These are phyloP conservation scores for Argya squamiceps DNA, from an alignment of 2,797 vertebrate species.

Conservation along the genomic window DNA sequence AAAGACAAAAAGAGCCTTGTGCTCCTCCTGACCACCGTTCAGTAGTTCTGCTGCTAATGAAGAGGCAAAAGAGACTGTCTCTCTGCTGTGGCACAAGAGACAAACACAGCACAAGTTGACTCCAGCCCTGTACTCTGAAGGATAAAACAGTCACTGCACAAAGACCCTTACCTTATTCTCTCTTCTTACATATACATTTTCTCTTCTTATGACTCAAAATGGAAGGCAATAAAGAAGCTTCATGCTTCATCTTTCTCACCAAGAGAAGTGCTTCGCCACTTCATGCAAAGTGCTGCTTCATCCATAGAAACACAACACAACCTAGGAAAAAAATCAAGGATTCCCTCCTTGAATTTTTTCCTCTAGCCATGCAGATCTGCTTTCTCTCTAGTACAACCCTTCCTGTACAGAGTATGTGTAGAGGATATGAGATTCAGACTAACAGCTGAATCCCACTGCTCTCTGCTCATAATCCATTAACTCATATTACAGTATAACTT, in stretches of 20 bases:
- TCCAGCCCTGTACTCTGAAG: not conserved
- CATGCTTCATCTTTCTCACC: not conserved
- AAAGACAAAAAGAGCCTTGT: not conserved
- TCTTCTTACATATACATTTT: not conserved
- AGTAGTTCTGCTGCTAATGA: not conserved
- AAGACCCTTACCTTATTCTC: slow-evolving; percentile 27
- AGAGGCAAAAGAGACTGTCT: not conserved
- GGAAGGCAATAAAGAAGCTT: not conserved
- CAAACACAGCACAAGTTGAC: not conserved
- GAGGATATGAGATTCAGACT: not conserved
- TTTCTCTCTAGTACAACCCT: not conserved
- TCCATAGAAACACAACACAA: not conserved
- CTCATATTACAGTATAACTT: slow-evolving; percentile 20
- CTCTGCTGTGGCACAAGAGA: not conserved
- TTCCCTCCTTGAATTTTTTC: not conserved
- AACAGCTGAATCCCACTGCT: slow-evolving; percentile 16
- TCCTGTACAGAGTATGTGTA: not conserved
- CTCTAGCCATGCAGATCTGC: not conserved
- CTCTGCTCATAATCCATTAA: slow-evolving; percentile 4
- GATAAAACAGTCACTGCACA: not conserved
- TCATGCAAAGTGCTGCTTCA: not conserved
- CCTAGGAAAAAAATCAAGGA: not conserved
- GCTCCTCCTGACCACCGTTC: not conserved
- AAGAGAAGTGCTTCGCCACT: not conserved
- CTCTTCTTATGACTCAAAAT: not conserved